phyloP scores from a whole-genome alignment of 2,888 invertebrate genomes.

The Caradrina kadenii region DNA sequence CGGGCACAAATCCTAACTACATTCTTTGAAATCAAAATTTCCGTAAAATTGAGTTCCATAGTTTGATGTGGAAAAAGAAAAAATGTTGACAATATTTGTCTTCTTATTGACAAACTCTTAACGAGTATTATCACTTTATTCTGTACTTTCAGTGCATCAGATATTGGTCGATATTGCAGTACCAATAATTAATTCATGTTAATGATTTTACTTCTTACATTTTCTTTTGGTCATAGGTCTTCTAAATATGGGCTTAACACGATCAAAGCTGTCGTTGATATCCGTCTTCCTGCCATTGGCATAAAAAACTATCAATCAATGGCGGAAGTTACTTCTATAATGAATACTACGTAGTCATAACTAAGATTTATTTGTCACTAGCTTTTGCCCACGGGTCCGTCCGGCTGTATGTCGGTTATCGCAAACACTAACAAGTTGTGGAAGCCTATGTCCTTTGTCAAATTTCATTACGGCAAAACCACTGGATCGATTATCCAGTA shows the following conservation, averaged over 20 bases:
- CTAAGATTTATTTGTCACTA: neutral
- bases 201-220: slow-evolving; percentile 9
- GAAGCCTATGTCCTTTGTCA: too few relatives aligned
- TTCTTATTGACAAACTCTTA: neutral
- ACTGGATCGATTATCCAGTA: too few relatives aligned
- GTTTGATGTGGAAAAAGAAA: neutral
- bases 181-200: neutral
- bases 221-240: slow-evolving; percentile 9
- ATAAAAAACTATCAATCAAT: slow-evolving; percentile 6
- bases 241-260: slow-evolving; percentile 11
- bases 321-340: slow-evolving; percentile 43
- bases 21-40: slow-evolving; percentile 1
- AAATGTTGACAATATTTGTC: neutral
- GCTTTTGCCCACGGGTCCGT: neutral
- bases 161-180: neutral
- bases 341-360: neutral
- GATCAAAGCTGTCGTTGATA: neutral
- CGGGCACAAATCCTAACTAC: too few relatives aligned
- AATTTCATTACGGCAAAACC: too few relatives aligned
- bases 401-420: neutral
- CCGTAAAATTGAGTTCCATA: neutral
- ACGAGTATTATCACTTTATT: slow-evolving; percentile 15
- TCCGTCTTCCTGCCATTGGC: slow-evolving; percentile 22
- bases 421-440: too few relatives aligned
- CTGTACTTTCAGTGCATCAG: neutral